These are phyloP conservation scores for Polydrusus cervinus DNA, from an alignment of 2,888 invertebrate genomes.

Conservation along the genomic window DNA sequence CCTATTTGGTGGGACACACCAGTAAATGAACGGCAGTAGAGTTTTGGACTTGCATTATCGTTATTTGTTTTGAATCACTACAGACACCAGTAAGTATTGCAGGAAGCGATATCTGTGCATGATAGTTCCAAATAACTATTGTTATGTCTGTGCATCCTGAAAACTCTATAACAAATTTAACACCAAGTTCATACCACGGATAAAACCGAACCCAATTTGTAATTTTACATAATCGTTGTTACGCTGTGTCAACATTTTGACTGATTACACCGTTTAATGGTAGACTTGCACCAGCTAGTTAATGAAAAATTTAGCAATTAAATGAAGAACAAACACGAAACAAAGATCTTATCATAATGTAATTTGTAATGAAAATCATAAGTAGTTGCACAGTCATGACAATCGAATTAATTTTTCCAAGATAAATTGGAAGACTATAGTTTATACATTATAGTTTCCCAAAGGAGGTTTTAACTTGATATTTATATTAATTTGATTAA, in stretches of 20 bases:
- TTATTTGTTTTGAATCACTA: no score
- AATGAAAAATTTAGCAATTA: conserved; percentile 35
- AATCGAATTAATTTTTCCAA: conserved; percentile 3
- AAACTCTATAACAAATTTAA: background rate
- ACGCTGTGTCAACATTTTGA: conserved; percentile 45
- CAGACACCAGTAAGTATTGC: no score
- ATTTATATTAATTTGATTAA: no score
- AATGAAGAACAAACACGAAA: conserved; percentile 34
- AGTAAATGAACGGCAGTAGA: no score
- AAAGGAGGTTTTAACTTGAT: no score
- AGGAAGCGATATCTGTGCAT: no score
- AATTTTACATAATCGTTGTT: background rate
- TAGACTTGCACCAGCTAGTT: conserved; percentile 34
- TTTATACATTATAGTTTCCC: no score
- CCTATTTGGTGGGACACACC: no score
- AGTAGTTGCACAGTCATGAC: conserved; percentile 4
- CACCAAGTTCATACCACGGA: no score
- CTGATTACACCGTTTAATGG: conserved; percentile 44
- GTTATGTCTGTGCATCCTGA: background rate
- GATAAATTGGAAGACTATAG: background rate
- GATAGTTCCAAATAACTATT: no score
- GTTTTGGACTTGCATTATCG: no score
- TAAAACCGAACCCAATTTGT: no score
- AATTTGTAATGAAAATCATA: conserved; percentile 35
- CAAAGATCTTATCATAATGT: conserved; percentile 36